Evolutionary conservation across 2,888 invertebrate genomes (phyloP).

Genomic region (Drosophila mettleri): DNA sequence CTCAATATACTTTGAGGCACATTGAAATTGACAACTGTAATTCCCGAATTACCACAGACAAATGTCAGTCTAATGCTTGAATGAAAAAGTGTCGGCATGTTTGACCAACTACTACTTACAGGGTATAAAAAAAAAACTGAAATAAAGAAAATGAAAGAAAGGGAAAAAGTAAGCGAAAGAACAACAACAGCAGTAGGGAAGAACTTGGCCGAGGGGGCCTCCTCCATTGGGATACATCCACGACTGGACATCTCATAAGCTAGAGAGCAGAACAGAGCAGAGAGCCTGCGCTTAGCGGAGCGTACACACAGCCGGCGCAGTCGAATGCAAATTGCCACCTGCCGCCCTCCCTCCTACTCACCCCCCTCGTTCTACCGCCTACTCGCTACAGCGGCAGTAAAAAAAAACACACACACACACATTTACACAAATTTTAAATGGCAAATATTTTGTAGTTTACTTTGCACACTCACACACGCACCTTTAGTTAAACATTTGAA

Average conservation of each 20-base stretch:
- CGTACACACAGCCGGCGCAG: constrained; percentile 50
- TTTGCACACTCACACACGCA: constrained; percentile 17
- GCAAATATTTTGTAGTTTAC: constrained; percentile 5
- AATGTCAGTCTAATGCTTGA: not conserved
- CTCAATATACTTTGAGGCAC: not conserved
- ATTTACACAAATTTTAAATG: constrained; percentile 18
- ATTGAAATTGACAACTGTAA: not conserved
- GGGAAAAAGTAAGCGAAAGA: constrained; percentile 13
- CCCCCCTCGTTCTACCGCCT: not conserved
- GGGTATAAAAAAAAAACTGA: constrained; percentile 18
- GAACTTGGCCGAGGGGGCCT: constrained; percentile 26
- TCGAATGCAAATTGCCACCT: constrained; percentile 60
- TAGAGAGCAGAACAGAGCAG: constrained; percentile 21
- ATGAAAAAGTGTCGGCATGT: constrained; percentile 1
- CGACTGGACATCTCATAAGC: constrained; percentile 55
- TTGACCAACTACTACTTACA: not conserved
- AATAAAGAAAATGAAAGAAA: constrained; percentile 8
- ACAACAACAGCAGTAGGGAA: constrained; percentile 4
- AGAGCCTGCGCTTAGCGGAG: constrained; percentile 45
- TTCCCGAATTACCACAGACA: not conserved
- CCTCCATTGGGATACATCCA: constrained; percentile 66
- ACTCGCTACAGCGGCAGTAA: constrained; percentile 7
- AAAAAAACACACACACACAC: constrained; percentile 11
- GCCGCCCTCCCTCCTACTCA: constrained; percentile 9
- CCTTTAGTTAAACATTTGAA: constrained; percentile 30